Conservation (phyloP, 1,140 invertebrate species). For the Zaprionus kolodkinae region DNA sequence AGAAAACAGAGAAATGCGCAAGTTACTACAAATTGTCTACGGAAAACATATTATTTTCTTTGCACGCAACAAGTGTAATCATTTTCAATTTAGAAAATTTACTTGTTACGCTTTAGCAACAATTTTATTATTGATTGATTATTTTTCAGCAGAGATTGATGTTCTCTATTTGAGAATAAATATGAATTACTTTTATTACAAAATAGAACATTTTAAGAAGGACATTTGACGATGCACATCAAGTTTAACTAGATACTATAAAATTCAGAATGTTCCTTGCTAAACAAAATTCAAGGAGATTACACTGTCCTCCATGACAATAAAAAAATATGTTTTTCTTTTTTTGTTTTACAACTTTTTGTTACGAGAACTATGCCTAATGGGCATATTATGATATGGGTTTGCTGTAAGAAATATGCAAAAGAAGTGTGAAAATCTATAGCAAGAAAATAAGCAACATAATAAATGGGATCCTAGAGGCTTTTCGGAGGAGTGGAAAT, state of each 20-base stretch:
- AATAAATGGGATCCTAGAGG: constrained; percentile 6
- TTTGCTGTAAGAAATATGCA: constrained; percentile 5
- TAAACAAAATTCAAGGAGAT: neutral
- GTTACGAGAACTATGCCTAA: neutral
- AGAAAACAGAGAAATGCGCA: constrained; percentile 50
- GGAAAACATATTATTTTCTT: constrained; percentile 19
- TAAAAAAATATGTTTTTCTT: constrained; percentile 33
- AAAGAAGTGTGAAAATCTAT: constrained; percentile 8
- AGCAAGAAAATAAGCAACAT: constrained; percentile 8
- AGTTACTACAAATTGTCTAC: constrained; percentile 55
- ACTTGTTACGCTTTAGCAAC: neutral
- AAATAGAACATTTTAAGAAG: neutral
- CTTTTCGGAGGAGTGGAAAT: constrained; percentile 5
- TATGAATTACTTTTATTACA: neutral
- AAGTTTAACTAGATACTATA: neutral
- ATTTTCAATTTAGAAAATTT: neutral
- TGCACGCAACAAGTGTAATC: constrained; percentile 4
- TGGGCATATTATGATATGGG: neutral
- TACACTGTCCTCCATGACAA: constrained; percentile 28
- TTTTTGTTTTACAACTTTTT: constrained; percentile 6
- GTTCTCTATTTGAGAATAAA: neutral
- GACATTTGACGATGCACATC: neutral
- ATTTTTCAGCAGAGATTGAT: neutral
- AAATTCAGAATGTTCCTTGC: neutral
- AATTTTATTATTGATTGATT: neutral